These are phyloP conservation scores for Kradibia gibbosae DNA, from an alignment of 1,140 invertebrate genomes.

Conservation along the genomic window DNA sequence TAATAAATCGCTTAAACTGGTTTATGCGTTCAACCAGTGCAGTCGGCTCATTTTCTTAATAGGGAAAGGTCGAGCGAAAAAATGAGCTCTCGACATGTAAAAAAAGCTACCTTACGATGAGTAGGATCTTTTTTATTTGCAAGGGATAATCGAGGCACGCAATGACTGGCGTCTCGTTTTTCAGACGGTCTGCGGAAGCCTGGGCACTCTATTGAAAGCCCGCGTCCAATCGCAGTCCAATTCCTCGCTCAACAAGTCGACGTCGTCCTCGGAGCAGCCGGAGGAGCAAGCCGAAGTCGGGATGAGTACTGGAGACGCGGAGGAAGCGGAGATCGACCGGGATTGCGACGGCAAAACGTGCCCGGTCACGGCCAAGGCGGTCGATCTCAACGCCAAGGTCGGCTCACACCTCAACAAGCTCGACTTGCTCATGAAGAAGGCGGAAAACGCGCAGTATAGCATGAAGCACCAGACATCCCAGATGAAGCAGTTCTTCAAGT, in stretches of 20 bases:
- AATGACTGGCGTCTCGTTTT: slow-evolving; percentile 43
- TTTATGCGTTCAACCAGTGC: background rate
- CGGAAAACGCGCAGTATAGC: slow-evolving; percentile 78
- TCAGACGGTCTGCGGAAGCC: slow-evolving; percentile 78
- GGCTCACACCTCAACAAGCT: slow-evolving; percentile 78
- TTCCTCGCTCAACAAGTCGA: slow-evolving; percentile 34
- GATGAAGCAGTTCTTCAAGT: slow-evolving; percentile 70
- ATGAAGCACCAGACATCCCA: slow-evolving; percentile 82
- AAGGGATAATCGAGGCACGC: background rate
- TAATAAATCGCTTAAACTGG: background rate
- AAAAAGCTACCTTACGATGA: background rate
- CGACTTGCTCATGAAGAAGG: slow-evolving; percentile 76
- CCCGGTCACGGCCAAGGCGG: slow-evolving; percentile 58
- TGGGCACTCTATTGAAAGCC: slow-evolving; percentile 77
- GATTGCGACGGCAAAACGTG: slow-evolving; percentile 20
- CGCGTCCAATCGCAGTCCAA: slow-evolving; percentile 65
- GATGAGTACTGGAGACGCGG: slow-evolving; percentile 51
- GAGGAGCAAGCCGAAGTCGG: slow-evolving; percentile 58
- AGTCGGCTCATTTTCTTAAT: background rate
- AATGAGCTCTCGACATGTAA: background rate
- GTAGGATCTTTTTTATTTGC: background rate
- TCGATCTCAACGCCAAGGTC: slow-evolving; percentile 75
- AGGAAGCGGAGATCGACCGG: slow-evolving; percentile 24
- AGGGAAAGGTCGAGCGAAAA: background rate
- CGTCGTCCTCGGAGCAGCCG: slow-evolving; percentile 56